Evolutionary conservation across 2,113 vertebrate genomes (phyloP), one percentile per base, ranked within the genome.

Genomic region (Polypterus senegalus): DNA sequence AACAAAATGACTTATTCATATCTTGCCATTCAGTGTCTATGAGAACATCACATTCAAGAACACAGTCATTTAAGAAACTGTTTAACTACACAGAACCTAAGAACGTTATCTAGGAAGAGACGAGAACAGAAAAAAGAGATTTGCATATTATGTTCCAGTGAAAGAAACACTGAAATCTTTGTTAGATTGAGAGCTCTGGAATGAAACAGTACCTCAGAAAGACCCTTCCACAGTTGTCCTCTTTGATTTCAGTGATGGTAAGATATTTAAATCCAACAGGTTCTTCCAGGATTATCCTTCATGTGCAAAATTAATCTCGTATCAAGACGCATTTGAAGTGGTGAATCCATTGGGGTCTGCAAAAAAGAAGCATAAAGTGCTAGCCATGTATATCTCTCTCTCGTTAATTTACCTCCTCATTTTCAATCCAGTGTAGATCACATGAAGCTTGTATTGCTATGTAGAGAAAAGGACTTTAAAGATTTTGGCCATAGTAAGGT

Each of bases 131-230:
- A n/a, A n/a, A n/a, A n/a, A n/a, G n/a, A n/a, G n/a, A 69, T 70
- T 56, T 72, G 70, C 73, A 46, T 70, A 72, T 43, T 67, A 68
- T 51, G 61, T 69, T 64, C 68, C 68, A 55, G 66, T 72, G 57
- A 62, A 7, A 63, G 8, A 70, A 61, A 74, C 68, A 54, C n/a
- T 70, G 7, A 63, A 9, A 3, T 49, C 9, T 10, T 59, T 73
- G 54, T 62, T 69, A 58, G n/a, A 70, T 49, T 74, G 67, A 59
- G 64, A 72, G 54, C 57, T 67, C 11, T 67, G 63, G 71, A 67
- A 47, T 57, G 60, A 62, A 64, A 55, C 60, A 58, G 5, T 59
- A 49, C 61, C 48, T 43, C 65, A 66, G 46, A 62, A 54, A 68
- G 63, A 64, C 52, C 55, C 55, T 62, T 27, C 7, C 27, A 27